Evolutionary conservation across 1,140 invertebrate genomes (phyloP).

Genomic region (Drosophila gunungcola): DNA sequence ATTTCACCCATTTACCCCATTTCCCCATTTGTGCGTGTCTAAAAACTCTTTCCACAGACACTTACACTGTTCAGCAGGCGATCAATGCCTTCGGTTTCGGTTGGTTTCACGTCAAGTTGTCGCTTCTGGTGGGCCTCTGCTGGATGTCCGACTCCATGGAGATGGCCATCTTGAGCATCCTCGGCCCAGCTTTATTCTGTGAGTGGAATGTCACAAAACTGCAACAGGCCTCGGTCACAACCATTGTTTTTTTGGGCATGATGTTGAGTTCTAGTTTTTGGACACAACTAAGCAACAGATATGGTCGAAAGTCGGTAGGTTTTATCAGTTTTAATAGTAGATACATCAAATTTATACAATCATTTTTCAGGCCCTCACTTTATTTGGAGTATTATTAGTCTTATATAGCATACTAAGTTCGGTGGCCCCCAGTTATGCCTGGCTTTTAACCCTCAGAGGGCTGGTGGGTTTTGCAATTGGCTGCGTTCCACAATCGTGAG

Average conservation of each 20-base stretch:
- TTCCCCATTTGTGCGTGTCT: not conserved
- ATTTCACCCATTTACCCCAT: slow-evolving; percentile 10
- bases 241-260: slow-evolving; percentile 97
- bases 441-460: slow-evolving; percentile 95
- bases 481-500: slow-evolving; percentile 97
- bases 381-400: slow-evolving; percentile 95
- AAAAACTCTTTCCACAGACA: slow-evolving; percentile 87
- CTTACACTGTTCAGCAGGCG: slow-evolving; percentile 97
- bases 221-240: slow-evolving; percentile 88
- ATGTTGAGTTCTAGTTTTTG: slow-evolving; percentile 98
- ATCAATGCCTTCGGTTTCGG: slow-evolving; percentile 98
- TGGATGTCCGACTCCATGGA: slow-evolving; percentile 99
- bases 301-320: slow-evolving; percentile 94
- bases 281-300: slow-evolving; percentile 97
- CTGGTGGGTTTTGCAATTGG: slow-evolving; percentile 98
- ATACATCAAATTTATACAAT: not conserved
- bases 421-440: slow-evolving; percentile 95
- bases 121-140: slow-evolving; percentile 93
- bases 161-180: slow-evolving; percentile 97
- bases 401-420: slow-evolving; percentile 96
- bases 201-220: slow-evolving; percentile 96
- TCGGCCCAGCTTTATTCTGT: slow-evolving; percentile 96
- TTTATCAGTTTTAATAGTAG: not conserved
- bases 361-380: slow-evolving; percentile 53
- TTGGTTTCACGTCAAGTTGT: slow-evolving; percentile 96